Evolutionary conservation across 2,888 invertebrate genomes (phyloP).

Genomic region (Pherbina coryleti): DNA sequence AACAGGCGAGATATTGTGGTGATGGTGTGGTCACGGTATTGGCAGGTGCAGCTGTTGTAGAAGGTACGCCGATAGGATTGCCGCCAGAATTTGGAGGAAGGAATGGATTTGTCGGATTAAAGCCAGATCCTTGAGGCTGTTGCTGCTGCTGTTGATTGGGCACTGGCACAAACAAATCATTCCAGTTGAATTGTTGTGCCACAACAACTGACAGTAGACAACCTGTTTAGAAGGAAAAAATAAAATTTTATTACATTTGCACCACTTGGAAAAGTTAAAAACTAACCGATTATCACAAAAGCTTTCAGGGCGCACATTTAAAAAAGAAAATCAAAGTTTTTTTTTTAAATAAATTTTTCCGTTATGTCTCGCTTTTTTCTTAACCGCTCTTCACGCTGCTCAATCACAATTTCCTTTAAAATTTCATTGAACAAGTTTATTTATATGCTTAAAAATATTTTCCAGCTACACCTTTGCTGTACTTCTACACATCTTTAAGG

Average conservation of each 20-base stretch:
- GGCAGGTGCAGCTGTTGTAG: constrained; percentile 19
- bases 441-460: constrained; percentile 11
- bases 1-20: constrained; percentile 56
- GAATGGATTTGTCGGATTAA: not conserved
- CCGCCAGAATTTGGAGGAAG: not conserved
- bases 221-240: not conserved
- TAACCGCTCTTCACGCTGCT: not conserved
- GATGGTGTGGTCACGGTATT: constrained; percentile 48
- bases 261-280: not conserved
- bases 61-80: not conserved
- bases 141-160: constrained; percentile 9
- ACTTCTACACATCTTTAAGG: not conserved
- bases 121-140: not conserved
- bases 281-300: not conserved
- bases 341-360: too few species aligned
- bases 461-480: not conserved
- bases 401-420: not conserved
- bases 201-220: not conserved
- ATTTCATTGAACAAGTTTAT: constrained; percentile 10
- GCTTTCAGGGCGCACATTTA: not conserved
- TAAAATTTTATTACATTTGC: not conserved
- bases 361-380: not conserved
- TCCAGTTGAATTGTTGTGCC: constrained; percentile 29
- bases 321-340: too few species aligned
- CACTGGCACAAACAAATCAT: constrained; percentile 6